phyloP scores from a whole-genome alignment of 2,888 invertebrate species.

The Furcula furcula region DNA sequence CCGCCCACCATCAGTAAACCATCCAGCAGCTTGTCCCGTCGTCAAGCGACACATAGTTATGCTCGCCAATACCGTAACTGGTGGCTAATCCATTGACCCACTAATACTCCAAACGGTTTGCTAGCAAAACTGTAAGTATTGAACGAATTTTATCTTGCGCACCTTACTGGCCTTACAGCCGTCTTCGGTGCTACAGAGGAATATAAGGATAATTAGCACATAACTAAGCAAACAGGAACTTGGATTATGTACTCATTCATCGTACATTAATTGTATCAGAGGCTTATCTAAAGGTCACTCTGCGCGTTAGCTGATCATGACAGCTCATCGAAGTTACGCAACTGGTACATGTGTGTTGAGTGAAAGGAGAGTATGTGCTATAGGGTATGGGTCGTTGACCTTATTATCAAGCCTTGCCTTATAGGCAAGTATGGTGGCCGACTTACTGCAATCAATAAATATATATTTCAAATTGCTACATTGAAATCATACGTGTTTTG shows the following conservation, averaged over 20 bases:
- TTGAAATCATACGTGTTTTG: too few species aligned
- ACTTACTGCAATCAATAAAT: conserved; percentile 9
- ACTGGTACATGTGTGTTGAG: conserved; percentile 43
- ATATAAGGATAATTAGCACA: conserved; percentile 26
- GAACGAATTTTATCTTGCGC: too few species aligned
- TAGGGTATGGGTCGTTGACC: conserved; percentile 47
- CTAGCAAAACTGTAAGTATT: too few species aligned
- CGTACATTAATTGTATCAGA: conserved; percentile 15
- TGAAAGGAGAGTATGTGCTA: conserved; percentile 49
- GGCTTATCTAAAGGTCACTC: conserved; percentile 28
- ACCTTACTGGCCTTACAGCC: too few species aligned
- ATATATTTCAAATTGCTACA: too few species aligned
- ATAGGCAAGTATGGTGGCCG: conserved; percentile 25
- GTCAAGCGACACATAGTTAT: too few species aligned
- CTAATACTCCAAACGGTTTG: too few species aligned
- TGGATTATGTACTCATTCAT: conserved; percentile 12
- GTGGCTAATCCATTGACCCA: too few species aligned
- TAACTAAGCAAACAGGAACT: conserved; percentile 14
- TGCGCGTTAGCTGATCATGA: conserved; percentile 34
- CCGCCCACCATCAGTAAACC: too few species aligned
- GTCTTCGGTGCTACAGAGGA: too few species aligned
- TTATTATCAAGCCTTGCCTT: conserved; percentile 37
- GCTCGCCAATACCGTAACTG: too few species aligned
- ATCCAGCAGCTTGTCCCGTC: too few species aligned
- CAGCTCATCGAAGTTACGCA: conserved; percentile 49